Evolutionary conservation across 2,113 vertebrate genomes (phyloP).

Genomic region (Neofelis nebulosa): DNA sequence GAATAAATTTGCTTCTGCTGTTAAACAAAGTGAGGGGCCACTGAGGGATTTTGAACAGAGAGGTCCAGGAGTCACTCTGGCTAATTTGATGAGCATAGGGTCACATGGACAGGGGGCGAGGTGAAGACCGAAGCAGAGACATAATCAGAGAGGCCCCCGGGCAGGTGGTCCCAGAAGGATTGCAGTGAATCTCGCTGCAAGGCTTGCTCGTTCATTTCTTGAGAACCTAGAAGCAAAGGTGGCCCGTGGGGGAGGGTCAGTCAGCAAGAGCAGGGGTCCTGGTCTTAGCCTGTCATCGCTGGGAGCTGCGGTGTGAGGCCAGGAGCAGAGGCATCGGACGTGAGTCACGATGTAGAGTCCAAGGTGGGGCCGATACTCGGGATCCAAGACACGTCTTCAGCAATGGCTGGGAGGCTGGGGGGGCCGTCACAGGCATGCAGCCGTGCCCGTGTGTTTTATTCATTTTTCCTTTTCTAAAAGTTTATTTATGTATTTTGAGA

Average conservation of each 20-base stretch:
- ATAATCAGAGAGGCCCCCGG: background rate
- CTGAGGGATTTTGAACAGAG: no score
- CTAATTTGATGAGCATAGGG: background rate
- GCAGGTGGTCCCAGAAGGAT: background rate
- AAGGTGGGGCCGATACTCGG: background rate
- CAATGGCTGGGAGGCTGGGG: background rate
- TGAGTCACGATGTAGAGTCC: background rate
- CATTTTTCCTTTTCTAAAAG: no score
- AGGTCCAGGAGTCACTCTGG: background rate
- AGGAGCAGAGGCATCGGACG: background rate
- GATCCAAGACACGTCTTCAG: background rate
- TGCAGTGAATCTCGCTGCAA: background rate
- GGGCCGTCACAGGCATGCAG: background rate
- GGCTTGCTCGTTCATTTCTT: background rate
- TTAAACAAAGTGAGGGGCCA: background rate
- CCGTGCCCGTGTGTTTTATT: background rate
- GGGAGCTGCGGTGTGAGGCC: background rate
- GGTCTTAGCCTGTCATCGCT: background rate
- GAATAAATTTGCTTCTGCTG: background rate
- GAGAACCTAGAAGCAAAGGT: background rate
- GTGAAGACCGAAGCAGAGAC: background rate
- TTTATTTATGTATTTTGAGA: no score
- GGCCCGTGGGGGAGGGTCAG: background rate
- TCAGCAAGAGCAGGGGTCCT: background rate
- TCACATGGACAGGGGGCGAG: background rate